Conservation (phyloP, 2,888 invertebrate species). For the Gymnoscelis rufifasciata region DNA sequence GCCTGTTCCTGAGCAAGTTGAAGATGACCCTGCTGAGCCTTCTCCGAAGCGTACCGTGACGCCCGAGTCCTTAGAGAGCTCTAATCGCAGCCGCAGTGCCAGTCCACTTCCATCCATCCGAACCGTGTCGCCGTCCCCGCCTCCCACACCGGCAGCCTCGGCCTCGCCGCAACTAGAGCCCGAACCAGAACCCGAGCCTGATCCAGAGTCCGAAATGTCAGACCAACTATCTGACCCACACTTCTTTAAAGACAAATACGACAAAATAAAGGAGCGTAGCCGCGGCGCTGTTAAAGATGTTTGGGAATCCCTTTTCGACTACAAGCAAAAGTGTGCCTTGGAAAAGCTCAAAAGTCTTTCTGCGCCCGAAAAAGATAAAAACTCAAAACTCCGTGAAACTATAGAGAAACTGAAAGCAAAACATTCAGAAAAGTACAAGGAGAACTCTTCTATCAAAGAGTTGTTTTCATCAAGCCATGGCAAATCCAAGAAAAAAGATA, state of each 20-base stretch:
- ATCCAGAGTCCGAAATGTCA: conserved; percentile 29
- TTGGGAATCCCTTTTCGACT: conserved; percentile 68
- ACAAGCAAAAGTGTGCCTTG: conserved; percentile 58
- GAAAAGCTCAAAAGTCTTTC: conserved; percentile 60
- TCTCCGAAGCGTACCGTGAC: neutral
- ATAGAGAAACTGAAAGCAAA: conserved; percentile 83
- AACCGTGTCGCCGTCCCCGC: conserved; percentile 39
- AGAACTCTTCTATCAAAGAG: conserved; percentile 52
- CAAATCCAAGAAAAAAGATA: neutral
- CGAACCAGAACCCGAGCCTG: conserved; percentile 21
- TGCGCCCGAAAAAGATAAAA: conserved; percentile 69
- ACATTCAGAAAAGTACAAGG: conserved; percentile 73
- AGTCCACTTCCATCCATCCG: conserved; percentile 71
- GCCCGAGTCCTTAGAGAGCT: conserved; percentile 57
- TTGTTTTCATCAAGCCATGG: conserved; percentile 38
- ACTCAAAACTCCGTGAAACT: conserved; percentile 75
- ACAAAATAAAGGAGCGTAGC: conserved; percentile 80
- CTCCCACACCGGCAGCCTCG: conserved; percentile 58
- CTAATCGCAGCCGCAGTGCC: conserved; percentile 64
- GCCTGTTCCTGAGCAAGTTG: neutral
- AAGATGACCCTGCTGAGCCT: neutral
- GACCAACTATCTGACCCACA: conserved; percentile 55
- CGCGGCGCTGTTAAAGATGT: conserved; percentile 72
- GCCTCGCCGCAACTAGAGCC: conserved; percentile 25
- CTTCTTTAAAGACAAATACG: conserved; percentile 79